Percentiles rank a stretch among this genome's conserved stretches.
phyloP scores from a whole-genome alignment of 2,797 vertebrate species.

The Poeciliopsis infans region DNA sequence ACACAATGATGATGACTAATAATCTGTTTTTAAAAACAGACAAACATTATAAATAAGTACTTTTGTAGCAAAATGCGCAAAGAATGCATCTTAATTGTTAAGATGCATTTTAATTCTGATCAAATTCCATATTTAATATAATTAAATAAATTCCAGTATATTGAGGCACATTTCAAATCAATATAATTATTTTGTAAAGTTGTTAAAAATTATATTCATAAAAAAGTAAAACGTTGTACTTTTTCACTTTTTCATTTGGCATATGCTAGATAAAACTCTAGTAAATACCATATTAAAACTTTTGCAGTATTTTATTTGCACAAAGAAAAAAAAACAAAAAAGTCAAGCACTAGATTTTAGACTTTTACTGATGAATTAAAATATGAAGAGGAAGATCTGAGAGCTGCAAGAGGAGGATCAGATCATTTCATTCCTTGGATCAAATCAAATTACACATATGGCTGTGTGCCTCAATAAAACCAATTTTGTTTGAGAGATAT shows the following conservation, averaged over 20 bases:
- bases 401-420: neutral
- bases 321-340: neutral
- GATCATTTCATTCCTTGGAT: neutral
- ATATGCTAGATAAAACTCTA: neutral
- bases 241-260: neutral
- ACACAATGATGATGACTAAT: neutral
- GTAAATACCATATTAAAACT: neutral
- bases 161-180: neutral
- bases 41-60: neutral
- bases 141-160: neutral
- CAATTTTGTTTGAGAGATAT: neutral
- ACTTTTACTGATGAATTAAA: neutral
- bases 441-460: neutral
- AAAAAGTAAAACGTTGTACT: neutral
- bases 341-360: neutral
- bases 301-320: neutral
- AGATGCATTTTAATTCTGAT: too few relatives aligned
- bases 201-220: neutral
- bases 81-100: neutral
- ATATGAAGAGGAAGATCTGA: neutral
- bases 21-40: too few relatives aligned
- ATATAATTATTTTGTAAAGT: neutral
- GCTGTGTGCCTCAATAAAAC: neutral
- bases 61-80: neutral
- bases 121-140: neutral